Evolutionary conservation across 2,113 vertebrate genomes (phyloP), one percentile per base, ranked within the genome.

Genomic region (Hippocampus abdominalis): DNA sequence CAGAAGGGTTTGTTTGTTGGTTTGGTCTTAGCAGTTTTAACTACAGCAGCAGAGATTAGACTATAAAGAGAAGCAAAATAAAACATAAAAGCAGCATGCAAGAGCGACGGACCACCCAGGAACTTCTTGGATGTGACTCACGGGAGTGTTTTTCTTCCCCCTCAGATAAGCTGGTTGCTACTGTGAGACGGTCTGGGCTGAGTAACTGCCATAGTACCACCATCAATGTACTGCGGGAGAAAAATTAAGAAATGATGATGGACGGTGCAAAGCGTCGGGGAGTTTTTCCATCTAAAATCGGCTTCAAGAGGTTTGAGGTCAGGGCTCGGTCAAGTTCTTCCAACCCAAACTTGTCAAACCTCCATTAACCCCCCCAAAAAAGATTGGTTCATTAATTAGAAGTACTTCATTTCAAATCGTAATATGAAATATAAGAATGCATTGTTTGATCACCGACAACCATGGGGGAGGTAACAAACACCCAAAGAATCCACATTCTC

Each of bases 21-120:
- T 87, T 81, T 78, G 76, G 70, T 72, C 46, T 76, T 80, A 72
- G 74, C 73, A 79, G 20, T 86, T 86, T 86, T 78, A 89, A 75
- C 89, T 88, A 80, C 83, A 90, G 91, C 90, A 87, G 44, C 76
- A 84, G 73, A 86, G 85, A 91, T 89, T 85, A 90, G 83, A 66
- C 82, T 91, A 87, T 77, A 88, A 89, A 92, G 87, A 74, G 66
- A 88, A 84, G 68, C 78, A 81, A 82, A 78, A 87, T 81, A 84
- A 84, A 87, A 89, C 80, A 87, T 70, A 78, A 79, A 84, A 76
- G 73, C 42, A 1, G 79, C 51, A 27, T 68, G 42, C 25, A 53
- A 76, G 69, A 73, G 65, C 18, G 21, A 64, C 0, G 29, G 94
- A 94, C 95, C 95, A 95, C 95, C 94, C 95, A 93, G 83, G 86